Evolutionary conservation across 1,140 invertebrate species (phyloP).

Genomic region (Brevipalpus yothersi): DNA sequence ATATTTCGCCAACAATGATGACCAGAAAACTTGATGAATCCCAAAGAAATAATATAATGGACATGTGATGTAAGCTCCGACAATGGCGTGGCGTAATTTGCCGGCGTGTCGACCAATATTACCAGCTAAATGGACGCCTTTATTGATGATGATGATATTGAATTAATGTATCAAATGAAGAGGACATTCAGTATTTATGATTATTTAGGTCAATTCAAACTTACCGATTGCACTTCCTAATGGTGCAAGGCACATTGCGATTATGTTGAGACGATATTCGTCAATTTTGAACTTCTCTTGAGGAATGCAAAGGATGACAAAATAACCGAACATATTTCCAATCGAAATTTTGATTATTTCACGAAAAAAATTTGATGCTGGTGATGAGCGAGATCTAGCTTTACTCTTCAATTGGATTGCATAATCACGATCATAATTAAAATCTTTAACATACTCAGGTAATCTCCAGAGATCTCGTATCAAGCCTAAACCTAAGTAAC

Average conservation of each 20-base stretch:
- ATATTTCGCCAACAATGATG: slow-evolving; percentile 7
- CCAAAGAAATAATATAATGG: slow-evolving; percentile 35
- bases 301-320: slow-evolving; percentile 47
- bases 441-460: slow-evolving; percentile 59
- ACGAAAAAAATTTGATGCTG: slow-evolving; percentile 45
- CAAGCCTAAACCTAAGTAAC: slow-evolving; percentile 62
- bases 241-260: slow-evolving; percentile 41
- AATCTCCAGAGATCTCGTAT: slow-evolving; percentile 58
- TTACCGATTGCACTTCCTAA: slow-evolving; percentile 42
- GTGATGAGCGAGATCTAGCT: slow-evolving; percentile 37
- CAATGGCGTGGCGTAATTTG: slow-evolving; percentile 34
- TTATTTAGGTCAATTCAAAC: background rate
- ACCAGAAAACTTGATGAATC: slow-evolving; percentile 23
- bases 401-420: slow-evolving; percentile 34
- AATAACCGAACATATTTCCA: slow-evolving; percentile 48
- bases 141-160: slow-evolving; percentile 2
- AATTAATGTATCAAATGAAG: background rate
- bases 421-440: slow-evolving; percentile 48
- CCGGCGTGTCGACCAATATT: slow-evolving; percentile 61
- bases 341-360: slow-evolving; percentile 49
- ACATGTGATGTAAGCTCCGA: slow-evolving; percentile 33
- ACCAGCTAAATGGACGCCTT: slow-evolving; percentile 64
- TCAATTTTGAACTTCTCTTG: slow-evolving; percentile 17
- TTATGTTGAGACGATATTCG: slow-evolving; percentile 37
- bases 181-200: background rate